Evolutionary conservation across 2,888 invertebrate genomes (phyloP).

Genomic region (Megastigmus dorsalis): DNA sequence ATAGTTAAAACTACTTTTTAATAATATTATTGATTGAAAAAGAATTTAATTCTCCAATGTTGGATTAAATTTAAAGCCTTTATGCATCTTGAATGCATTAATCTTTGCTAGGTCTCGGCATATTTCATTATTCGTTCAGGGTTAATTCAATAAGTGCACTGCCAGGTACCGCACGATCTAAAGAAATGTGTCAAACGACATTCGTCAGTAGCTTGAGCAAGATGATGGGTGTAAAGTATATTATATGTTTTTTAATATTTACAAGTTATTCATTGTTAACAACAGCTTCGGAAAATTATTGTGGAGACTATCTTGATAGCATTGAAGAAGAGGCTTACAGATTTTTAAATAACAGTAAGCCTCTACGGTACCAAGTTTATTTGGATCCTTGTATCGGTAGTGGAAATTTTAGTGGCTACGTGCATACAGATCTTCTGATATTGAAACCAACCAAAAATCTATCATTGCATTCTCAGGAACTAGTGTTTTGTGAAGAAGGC

Average conservation of each 20-base stretch:
- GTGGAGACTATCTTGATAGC: slow-evolving; percentile 16
- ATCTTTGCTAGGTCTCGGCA: slow-evolving; percentile 41
- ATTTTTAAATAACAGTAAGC: slow-evolving; percentile 21
- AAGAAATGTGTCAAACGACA: slow-evolving; percentile 47
- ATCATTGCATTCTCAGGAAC: slow-evolving; percentile 39
- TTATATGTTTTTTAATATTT: not conserved
- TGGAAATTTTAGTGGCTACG: slow-evolving; percentile 52
- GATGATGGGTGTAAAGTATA: slow-evolving; percentile 38
- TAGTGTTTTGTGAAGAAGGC: slow-evolving; percentile 49
- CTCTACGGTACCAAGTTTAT: slow-evolving; percentile 49
- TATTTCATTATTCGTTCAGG: slow-evolving; percentile 47
- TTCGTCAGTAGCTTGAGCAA: slow-evolving; percentile 43
- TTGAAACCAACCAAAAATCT: slow-evolving; percentile 42
- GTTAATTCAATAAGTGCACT: slow-evolving; percentile 51
- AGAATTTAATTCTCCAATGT: no score
- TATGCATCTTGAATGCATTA: slow-evolving; percentile 20
- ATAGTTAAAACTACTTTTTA: no score
- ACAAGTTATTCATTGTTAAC: slow-evolving; percentile 7
- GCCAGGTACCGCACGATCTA: slow-evolving; percentile 37
- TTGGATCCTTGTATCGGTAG: slow-evolving; percentile 47
- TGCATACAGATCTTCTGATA: slow-evolving; percentile 47
- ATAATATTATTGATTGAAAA: no score
- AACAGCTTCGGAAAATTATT: slow-evolving; percentile 13
- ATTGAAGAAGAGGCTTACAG: not conserved
- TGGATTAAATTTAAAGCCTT: slow-evolving; percentile 7